Base-by-base conservation (phyloP, 2,113 vertebrate genomes). In the Pterocles burchelli region DNA sequence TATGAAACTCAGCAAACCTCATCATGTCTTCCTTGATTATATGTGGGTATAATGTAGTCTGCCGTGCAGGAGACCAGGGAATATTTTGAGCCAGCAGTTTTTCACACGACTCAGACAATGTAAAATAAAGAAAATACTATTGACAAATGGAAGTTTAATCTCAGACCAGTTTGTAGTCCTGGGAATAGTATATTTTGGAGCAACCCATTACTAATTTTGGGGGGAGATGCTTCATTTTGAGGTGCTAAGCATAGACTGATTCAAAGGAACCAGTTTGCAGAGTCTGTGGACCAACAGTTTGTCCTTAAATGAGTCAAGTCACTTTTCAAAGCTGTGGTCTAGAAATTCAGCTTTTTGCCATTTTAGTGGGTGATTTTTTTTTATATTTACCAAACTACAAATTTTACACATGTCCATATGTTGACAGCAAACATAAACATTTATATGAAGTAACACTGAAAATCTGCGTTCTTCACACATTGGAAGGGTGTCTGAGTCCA, bases 371-470 rank as follows among this genome's bases (percentile, higher is more conserved):
- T 59, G 46, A 95, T n/a, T n/a, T n/a, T 70, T 70, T 78, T 94
- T 85, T 45, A 28, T 89, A 46, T 66, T 79, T 91, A 91, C 62
- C 41, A 73, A 70, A 82, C 28, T 55, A 17, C 2, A 10, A 62
- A 28, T 93, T 88, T 94, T 92, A 55, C n/a, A 65, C 28, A 20
- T 76, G 25, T 86, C 89, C 62, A 38, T 88, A 92, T 88, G 55
- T 88, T 92, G 92, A 92, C 90, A 91, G n/a, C 45, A 94, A 88
- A 93, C 67, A 85, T 61, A 94, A 93, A 92, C 63, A 66, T 88
- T 93, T 94, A 36, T 46, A 22, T 62, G 46, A 77, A 88, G 59
- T 80, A 86, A 73, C 85, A 74, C n/a, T 71, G 75, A 80, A 88
- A 90, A 88, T 94, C 82, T 92, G 83, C 62, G 17, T 85, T 76